phyloP scores from a whole-genome alignment of 2,888 invertebrate species.

The Machimus atricapillus region DNA sequence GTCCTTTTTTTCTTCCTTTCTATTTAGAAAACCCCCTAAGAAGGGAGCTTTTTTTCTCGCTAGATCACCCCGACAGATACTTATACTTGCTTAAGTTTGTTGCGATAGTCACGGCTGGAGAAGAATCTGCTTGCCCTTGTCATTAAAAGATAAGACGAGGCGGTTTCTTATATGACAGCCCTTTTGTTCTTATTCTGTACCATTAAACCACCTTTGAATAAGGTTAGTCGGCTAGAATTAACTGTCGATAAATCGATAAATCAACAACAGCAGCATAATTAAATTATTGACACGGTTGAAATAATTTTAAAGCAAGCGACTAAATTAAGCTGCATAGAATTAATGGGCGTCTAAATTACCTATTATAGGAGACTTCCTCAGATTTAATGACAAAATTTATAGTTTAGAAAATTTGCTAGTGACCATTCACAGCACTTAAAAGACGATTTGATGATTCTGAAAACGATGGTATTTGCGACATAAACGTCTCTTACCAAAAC shows the following conservation, averaged over 20 bases:
- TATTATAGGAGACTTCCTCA: too few species aligned
- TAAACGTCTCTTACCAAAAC: too few species aligned
- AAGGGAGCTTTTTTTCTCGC: background rate
- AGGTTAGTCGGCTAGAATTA: background rate
- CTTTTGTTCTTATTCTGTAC: background rate
- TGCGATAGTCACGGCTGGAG: background rate
- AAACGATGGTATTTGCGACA: too few species aligned
- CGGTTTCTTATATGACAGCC: background rate
- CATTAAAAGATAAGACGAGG: background rate
- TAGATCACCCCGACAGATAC: background rate
- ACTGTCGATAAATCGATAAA: background rate
- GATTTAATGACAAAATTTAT: too few species aligned
- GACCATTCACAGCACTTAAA: too few species aligned
- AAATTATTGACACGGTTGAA: too few species aligned
- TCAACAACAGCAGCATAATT: too few species aligned
- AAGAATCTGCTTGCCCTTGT: background rate
- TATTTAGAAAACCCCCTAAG: background rate
- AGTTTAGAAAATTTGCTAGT: too few species aligned
- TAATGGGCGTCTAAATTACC: too few species aligned
- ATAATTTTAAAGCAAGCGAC: too few species aligned
- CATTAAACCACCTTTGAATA: background rate
- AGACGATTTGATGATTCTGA: too few species aligned
- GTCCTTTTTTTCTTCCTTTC: background rate
- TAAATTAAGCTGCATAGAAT: too few species aligned
- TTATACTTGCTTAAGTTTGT: background rate